Evolutionary conservation across 2,797 vertebrate genomes (phyloP).

Genomic region (Galagoides demidoff): DNA sequence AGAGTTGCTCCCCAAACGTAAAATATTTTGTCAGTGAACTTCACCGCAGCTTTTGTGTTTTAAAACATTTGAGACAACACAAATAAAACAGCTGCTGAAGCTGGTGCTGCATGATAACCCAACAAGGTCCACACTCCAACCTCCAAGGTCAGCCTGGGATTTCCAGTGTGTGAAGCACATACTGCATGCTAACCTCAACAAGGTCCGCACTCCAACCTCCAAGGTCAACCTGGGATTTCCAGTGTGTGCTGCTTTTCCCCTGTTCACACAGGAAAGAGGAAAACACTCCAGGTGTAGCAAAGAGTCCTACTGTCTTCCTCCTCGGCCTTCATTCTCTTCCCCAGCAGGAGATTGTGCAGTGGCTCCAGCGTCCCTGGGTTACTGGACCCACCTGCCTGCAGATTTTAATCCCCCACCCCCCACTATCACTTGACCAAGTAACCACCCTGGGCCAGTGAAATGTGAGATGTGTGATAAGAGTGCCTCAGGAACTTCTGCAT

Average conservation of each 20-base stretch:
- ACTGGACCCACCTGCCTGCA: accelerated
- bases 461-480: not conserved
- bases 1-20: not conserved
- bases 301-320: not conserved
- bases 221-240: not conserved
- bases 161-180: not conserved
- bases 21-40: not conserved
- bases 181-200: accelerated
- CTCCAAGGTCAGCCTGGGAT: not conserved
- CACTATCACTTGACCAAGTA: accelerated
- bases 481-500: accelerated
- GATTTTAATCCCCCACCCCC: no score
- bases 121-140: no score
- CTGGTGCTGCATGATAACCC: accelerated
- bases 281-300: accelerated
- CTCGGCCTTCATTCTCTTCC: not conserved
- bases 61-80: not conserved
- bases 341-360: not conserved
- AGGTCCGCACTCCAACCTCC: accelerated
- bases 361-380: accelerated
- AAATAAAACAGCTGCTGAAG: not conserved
- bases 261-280: not conserved
- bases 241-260: no score
- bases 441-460: not conserved
- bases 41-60: not conserved